Evolutionary conservation across 2,888 invertebrate species (phyloP), one percentile per base, ranked within the genome.

Genomic region (Ephialtes manifestator): DNA sequence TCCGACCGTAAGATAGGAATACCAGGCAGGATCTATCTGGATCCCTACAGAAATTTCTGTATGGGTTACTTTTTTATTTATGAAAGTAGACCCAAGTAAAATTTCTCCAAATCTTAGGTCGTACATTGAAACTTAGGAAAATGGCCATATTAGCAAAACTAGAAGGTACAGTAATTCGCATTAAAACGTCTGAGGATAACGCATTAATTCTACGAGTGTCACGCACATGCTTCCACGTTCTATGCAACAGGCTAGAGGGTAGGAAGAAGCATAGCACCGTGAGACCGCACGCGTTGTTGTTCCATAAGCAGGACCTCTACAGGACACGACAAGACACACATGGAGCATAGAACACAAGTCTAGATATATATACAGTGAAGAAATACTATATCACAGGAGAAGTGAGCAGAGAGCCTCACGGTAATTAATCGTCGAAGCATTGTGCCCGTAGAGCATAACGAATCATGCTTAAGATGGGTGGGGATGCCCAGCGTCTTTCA

Each of bases 221-320:
- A 77, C 65, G 77, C 82, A 48, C 77, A 77, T 82, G 82, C 53
- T 77, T 82, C 43, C 72, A 82, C 72, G 81, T 82, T 31, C 28
- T 13, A 63, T 18, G 15, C 53, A 55, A 63, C 76, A 43, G 70
- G 53, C 65, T 63, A 76, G 13, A 15, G 51, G 53, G 39, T 39
- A 74, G 60, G 46, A 46, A 24, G 58, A 60, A 46, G 20, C 46
- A 35, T 48, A 55, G 31, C 48, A 82, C 71, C 82, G 82, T 82
- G 82, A 77, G 82, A 82, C 77, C 82, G 82, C 82, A 82, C 82
- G 82, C 82, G 82, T 77, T 72, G 82, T 67, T 39, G 20, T 51
- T 53, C 53, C 65, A 43, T 20, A 20, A 35, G 35, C 18, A 53
- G 71, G 70, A 53, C 51, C 71, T 35, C 13, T n/a, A 53, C 15